Evolutionary conservation across 35 echinoderm and acorn worm genomes (phyloP), one percentile per base, ranked within the genome.

Genomic region (Anneissia japonica): DNA sequence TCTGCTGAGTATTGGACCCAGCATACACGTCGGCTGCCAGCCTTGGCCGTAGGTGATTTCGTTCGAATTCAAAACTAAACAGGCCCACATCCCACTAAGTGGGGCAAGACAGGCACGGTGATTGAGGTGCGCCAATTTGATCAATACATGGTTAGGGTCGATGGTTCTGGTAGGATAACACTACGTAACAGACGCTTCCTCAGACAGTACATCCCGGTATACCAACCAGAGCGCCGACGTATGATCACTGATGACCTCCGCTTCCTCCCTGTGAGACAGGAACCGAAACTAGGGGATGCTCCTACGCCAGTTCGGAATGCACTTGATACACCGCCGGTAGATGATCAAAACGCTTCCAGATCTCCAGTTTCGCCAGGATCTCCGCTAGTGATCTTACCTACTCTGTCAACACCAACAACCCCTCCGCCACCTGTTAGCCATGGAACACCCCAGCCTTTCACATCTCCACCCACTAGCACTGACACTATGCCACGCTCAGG

Each of bases 71-170:
- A 84, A 31, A 73, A 84, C 21, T 31, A 75, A 72, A 84, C 39
- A 38, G 82, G 82, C 5, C 39, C 32, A 30, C 39, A 84, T 31
- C 40, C n/a, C n/a, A n/a, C 82, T 26, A 73, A 84, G 38, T 75
- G 82, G 82, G 82, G 64, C 51, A 81, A 81, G 34, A 81, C 79
- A 21, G 81, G 88, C 16, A 90, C 84, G 0, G 38, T 85, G 0
- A 39, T 90, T 16, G 34, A 38, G 79, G n/a, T n/a, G n/a, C n/a
- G n/a, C n/a, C n/a, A n/a, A n/a, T n/a, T n/a, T n/a, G n/a, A n/a
- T n/a, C n/a, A n/a, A n/a, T n/a, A n/a, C n/a, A 31, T 88, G 19
- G 79, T 88, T 21, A 56, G 79, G 34, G 75, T 87, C 4, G 74
- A 87, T 77, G 88, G 80, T 30, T 90, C 88, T 19, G 88, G 88